phyloP scores from a whole-genome alignment of 1,140 invertebrate species.

The Meteorus sp. region DNA sequence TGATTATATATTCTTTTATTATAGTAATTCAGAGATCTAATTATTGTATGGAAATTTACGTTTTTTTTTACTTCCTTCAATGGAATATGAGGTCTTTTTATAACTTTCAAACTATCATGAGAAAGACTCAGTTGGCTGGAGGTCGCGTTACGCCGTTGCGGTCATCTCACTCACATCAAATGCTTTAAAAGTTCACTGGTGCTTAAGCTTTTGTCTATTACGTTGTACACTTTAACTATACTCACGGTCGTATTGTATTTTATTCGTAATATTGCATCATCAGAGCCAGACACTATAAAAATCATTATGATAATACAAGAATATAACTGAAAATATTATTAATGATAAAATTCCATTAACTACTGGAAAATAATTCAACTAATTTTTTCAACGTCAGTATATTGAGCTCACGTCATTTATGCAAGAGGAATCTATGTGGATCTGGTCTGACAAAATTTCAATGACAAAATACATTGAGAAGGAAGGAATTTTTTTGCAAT shows the following conservation, averaged over 20 bases:
- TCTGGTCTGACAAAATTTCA: too few species aligned
- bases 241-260: not conserved
- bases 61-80: constrained; percentile 16
- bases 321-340: too few species aligned
- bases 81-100: constrained; percentile 35
- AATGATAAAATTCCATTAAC: too few species aligned
- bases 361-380: too few species aligned
- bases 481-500: too few species aligned
- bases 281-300: too few species aligned
- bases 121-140: constrained; percentile 18
- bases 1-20: constrained; percentile 44
- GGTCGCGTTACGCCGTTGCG: constrained; percentile 2
- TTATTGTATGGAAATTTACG: constrained; percentile 48
- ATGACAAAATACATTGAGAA: too few species aligned
- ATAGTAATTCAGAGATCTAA: constrained; percentile 45
- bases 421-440: too few species aligned
- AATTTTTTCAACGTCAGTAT: too few species aligned
- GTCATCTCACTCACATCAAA: constrained; percentile 37
- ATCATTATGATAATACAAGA: too few species aligned
- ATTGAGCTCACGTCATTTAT: too few species aligned
- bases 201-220: constrained; percentile 38
- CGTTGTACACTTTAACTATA: not conserved
- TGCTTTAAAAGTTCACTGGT: constrained; percentile 37
- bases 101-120: constrained; percentile 37
- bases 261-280: not conserved